These are phyloP conservation scores for Halcyon smyrnensis DNA, from an alignment of 2,797 vertebrate species.

Conservation along the genomic window DNA sequence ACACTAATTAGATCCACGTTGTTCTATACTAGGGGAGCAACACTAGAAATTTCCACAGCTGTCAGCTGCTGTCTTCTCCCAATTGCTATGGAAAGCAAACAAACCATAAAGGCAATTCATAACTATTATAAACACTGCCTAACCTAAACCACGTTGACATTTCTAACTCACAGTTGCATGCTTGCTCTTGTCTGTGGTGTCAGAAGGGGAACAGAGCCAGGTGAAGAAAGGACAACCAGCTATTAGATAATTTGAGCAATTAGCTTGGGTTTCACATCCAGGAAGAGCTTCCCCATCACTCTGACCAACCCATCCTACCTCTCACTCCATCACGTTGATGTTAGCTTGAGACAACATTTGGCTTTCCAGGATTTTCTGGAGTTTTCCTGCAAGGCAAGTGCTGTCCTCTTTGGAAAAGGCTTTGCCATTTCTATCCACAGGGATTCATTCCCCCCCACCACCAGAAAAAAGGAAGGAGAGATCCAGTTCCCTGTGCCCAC, in stretches of 20 bases:
- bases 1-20: constrained; percentile 34
- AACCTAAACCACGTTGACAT: constrained; percentile 63
- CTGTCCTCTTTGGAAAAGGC: neutral
- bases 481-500: neutral
- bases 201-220: constrained; percentile 17
- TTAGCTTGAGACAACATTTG: neutral
- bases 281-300: fast-evolving
- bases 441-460: neutral
- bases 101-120: constrained; percentile 60
- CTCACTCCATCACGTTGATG: neutral
- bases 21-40: neutral
- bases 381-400: neutral
- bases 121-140: constrained; percentile 67
- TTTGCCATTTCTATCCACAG: neutral
- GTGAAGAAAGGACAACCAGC: neutral
- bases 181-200: constrained; percentile 35
- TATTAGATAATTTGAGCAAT: neutral
- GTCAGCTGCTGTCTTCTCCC: constrained; percentile 58
- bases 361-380: neutral
- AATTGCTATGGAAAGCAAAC: constrained; percentile 67
- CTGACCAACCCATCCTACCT: neutral
- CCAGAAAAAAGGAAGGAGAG: neutral
- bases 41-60: constrained; percentile 52
- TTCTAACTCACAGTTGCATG: constrained; percentile 27
- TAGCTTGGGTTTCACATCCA: neutral